These are phyloP conservation scores for Peromyscus polionotus DNA, from an alignment of 2,113 vertebrate species.

Conservation along the genomic window DNA sequence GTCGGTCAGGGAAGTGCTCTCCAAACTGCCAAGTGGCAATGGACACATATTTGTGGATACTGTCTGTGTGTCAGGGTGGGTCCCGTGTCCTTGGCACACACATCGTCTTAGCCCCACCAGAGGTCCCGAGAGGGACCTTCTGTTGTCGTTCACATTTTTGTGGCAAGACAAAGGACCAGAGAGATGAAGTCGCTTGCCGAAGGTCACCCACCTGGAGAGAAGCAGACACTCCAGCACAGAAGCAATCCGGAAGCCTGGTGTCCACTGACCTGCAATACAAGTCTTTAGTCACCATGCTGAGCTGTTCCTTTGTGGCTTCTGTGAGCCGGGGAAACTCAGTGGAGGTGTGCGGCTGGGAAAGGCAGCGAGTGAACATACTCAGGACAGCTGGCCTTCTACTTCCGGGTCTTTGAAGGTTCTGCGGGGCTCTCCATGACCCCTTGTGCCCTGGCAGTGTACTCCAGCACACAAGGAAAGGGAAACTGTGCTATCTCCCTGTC, in stretches of 20 bases:
- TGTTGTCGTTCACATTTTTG: too few relatives aligned
- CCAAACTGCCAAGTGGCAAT: neutral
- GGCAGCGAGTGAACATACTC: rapidly evolving
- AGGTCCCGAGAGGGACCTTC: neutral
- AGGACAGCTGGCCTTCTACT: rapidly evolving
- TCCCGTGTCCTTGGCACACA: neutral
- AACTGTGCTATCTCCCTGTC: rapidly evolving
- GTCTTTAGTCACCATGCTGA: neutral
- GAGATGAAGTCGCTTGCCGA: neutral
- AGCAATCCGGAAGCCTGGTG: neutral
- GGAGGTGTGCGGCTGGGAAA: neutral
- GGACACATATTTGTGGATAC: rapidly evolving
- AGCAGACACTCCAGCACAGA: neutral
- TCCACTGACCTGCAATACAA: neutral
- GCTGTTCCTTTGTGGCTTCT: neutral
- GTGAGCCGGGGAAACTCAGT: neutral
- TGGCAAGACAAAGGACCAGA: neutral
- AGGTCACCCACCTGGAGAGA: neutral
- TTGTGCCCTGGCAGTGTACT: rapidly evolving
- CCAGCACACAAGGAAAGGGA: rapidly evolving
- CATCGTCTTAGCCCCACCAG: neutral
- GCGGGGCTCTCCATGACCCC: rapidly evolving
- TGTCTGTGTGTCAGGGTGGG: neutral
- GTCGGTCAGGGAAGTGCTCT: neutral
- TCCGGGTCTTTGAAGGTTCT: neutral